Base-by-base conservation (phyloP, 2,113 vertebrate genomes). In the Peromyscus polionotus region DNA sequence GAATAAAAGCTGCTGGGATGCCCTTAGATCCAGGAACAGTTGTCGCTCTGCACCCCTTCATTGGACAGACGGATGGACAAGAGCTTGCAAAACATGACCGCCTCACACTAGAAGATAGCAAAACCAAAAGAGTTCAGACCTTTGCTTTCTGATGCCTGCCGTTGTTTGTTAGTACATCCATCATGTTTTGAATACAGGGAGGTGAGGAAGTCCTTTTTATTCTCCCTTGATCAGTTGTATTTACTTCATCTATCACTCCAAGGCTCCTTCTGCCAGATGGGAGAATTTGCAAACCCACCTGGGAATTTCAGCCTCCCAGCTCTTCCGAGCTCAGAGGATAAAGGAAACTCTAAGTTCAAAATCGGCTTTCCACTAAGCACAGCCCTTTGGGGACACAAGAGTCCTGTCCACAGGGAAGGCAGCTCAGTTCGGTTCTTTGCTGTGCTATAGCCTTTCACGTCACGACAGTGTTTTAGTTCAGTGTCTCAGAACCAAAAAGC, bases 341-440 rank as follows among this genome's bases (percentile, higher is more conserved):
- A 86, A 95, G 59, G 67, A 67, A 93, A 93, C 91, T 76, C 65
- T 51, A 86, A 90, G 28, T 88, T 63, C 91, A 83, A 63, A 31
- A 19, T 26, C 24, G 76, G 57, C 20, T 91, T 94, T 63, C 68
- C 54, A 88, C 33, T 73, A 63, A 61, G 42, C 51, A n/a, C 48
- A 90, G 48, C 42, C 24, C 68, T 84, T 45, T 57, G 73, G 9
- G 84, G 57, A 70, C n/a, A 79, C 31, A 54, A 42, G n/a, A 72
- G 13, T 70, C 68, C 31, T 81, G n/a, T 20, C 39, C 5, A 6
- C 6, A 61, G 10, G 0, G 16, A 77, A 70, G n/a, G 5, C 75
- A 77, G 13, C 63, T 10, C 20, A 54, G 39, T 88, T 90, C 28
- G 0, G 51, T 54, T 91, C 36, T 57, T 45, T 84, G 20, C 42